Evolutionary conservation across 2,888 invertebrate genomes (phyloP), one percentile per base, ranked within the genome.

Genomic region (Nomada fucata): DNA sequence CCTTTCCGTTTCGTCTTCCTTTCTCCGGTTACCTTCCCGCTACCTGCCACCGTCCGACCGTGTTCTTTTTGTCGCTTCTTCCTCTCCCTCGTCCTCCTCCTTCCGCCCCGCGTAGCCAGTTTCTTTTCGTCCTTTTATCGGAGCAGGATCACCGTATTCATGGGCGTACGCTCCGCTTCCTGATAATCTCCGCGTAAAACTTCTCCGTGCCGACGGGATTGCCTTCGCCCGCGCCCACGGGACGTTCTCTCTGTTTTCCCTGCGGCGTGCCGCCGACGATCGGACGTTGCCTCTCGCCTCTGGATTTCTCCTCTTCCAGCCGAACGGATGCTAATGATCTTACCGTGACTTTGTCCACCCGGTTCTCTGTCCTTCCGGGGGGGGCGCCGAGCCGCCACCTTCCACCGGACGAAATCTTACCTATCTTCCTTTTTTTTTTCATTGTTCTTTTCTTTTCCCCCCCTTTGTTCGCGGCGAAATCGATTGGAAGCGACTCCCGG

Each of bases 171-270:
- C 87, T 87, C 88, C 87, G 88, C 89, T 90, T 89, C 87, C 89
- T 90, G 91, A 92, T 92, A 91, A 91, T 91, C 91, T 91, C 90
- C 87, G 90, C 88, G 88, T 85, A 89, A 90, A 91, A 91, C 89
- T 88, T 87, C 88, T 87, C 82, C 85, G 84, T 89, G 79, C 91
- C 88, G 88, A 82, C 86, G 89, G 90, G 89, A 89, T 90, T 88
- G 86, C 82, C 87, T 86, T 79, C 79, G 75, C 82, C 78, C 84
- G 71, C 84, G 60, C 74, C 81, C 86, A 69, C 87, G 84, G 86
- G 84, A 87, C 85, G 71, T 69, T 82, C 67, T 60, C 79, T 60
- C 81, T 77, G 68, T 85, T 84, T 85, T 82, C 72, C 71, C 83
- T 82, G 80, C 67, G 72, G 79, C 79, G 79, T 72, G 83, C 77